phyloP scores from a whole-genome alignment of 2,888 invertebrate species.

The Andrena marginata region DNA sequence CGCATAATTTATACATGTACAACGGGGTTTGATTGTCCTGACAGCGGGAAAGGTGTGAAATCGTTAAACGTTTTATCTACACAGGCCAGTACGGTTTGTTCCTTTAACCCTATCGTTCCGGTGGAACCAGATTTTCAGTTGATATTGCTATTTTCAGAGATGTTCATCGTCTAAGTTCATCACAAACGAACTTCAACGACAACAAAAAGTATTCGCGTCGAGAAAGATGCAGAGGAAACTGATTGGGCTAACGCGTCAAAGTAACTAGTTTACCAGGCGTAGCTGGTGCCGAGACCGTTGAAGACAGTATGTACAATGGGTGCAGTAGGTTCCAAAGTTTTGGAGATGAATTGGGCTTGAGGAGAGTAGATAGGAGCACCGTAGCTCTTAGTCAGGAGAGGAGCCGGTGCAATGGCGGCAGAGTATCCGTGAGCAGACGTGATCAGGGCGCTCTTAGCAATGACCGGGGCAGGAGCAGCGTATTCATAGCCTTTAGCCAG shows the following conservation, averaged over 20 bases:
- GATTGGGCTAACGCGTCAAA: neutral
- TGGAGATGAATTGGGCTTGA: slow-evolving; percentile 55
- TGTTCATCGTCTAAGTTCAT: neutral
- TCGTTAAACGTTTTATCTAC: slow-evolving; percentile 14
- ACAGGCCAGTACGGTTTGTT: neutral
- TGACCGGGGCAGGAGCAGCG: slow-evolving; percentile 61
- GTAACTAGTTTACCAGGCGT: slow-evolving; percentile 73
- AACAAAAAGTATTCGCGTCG: neutral
- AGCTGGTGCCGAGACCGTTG: slow-evolving; percentile 74
- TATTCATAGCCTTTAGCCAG: slow-evolving; percentile 38
- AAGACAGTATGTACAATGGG: slow-evolving; percentile 73
- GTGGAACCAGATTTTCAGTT: neutral
- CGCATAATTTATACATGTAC: slow-evolving; percentile 17
- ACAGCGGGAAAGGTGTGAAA: neutral
- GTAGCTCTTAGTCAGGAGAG: slow-evolving; percentile 54
- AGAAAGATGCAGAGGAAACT: neutral
- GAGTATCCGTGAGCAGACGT: slow-evolving; percentile 53
- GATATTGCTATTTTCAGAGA: neutral
- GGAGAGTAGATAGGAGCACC: slow-evolving; percentile 55
- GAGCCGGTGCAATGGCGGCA: slow-evolving; percentile 37
- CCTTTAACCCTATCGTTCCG: slow-evolving; percentile 6
- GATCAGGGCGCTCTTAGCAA: slow-evolving; percentile 54
- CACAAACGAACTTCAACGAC: neutral
- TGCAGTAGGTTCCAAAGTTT: slow-evolving; percentile 66
- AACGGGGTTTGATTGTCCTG: slow-evolving; percentile 5